Conservation (phyloP, 2,113 vertebrate genomes). For the Hydropotes inermis region DNA sequence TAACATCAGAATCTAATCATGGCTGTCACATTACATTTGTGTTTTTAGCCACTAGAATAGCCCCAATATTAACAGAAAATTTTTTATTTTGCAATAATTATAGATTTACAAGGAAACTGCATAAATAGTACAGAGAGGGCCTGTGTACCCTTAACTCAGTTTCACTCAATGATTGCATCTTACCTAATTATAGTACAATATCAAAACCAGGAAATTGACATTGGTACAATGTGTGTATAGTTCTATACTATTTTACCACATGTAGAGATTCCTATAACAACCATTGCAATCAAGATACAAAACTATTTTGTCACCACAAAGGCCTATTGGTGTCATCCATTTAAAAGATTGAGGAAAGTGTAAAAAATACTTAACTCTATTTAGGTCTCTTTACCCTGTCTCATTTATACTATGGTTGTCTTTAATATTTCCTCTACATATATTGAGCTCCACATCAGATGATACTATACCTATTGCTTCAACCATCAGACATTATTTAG, state of each 20-base stretch:
- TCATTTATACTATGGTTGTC: background rate
- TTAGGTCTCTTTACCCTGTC: background rate
- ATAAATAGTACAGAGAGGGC: background rate
- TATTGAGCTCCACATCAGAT: background rate
- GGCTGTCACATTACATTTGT: background rate
- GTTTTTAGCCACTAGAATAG: background rate
- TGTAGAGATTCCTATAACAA: background rate
- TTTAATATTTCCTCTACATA: background rate
- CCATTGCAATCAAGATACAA: background rate
- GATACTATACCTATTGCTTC: constrained; percentile 11
- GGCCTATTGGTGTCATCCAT: background rate
- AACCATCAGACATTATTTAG: constrained; percentile 30
- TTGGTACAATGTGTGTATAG: background rate
- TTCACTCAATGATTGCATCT: constrained; percentile 8
- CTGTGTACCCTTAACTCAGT: background rate
- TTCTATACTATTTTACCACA: constrained; percentile 8
- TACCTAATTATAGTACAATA: background rate
- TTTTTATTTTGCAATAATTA: constrained; percentile 15
- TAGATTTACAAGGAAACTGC: constrained; percentile 5
- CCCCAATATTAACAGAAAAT: background rate
- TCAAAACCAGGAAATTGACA: constrained; percentile 24
- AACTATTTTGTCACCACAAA: constrained; percentile 4
- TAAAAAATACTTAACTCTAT: background rate
- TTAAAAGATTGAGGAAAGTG: background rate
- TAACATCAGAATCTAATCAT: background rate